Base-by-base conservation (phyloP, 2,888 invertebrate genomes). In the Drosophila atripex region DNA sequence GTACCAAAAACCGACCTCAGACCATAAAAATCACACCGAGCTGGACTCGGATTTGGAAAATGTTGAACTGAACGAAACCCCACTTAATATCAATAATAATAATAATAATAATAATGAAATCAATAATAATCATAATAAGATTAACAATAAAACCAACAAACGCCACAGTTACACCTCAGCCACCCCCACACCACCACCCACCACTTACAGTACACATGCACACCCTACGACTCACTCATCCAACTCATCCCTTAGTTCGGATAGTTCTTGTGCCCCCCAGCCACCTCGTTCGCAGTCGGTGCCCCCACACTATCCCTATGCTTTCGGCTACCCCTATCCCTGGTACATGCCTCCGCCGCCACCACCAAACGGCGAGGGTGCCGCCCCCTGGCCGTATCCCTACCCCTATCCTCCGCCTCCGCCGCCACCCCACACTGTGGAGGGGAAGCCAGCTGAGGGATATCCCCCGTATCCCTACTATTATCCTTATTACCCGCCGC, bases 41-140 rank as follows among this genome's bases (percentile, higher is more conserved):
- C 89, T 89, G 90, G 90, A 91, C 84, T 85, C 84, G 89, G 88
- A 88, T 88, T 90, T 90, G 90, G 90, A 89, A 78, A 82, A 84
- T 89, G 88, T 86, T 86, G 88, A 88, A 88, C 84, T 88, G 89
- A 90, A 86, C 89, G 88, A 88, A 86, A 78, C 68, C 75, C 61
- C 65, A 64, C 75, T 73, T 55, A 78, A 88, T 72, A 86, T 68
- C 66, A 52, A 80, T 50, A 74, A 77, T 72, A 66, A 53, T 65
- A 74, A 77, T 72, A 66, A 53, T 65, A 61, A 55, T 45, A 65
- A 65, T 64, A 64, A 54, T 55, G 71, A 79, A 66, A 77, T 80
- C 65, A 75, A 75, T 59, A 71, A 78, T 60, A 75, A 75, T 77
- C 66, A 72, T 78, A 71, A 76, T 78, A 76, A 84, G 56, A 74